These are phyloP conservation scores for Ceratosolen fusciceps DNA, from an alignment of 1,140 invertebrate species.

Conservation along the genomic window DNA sequence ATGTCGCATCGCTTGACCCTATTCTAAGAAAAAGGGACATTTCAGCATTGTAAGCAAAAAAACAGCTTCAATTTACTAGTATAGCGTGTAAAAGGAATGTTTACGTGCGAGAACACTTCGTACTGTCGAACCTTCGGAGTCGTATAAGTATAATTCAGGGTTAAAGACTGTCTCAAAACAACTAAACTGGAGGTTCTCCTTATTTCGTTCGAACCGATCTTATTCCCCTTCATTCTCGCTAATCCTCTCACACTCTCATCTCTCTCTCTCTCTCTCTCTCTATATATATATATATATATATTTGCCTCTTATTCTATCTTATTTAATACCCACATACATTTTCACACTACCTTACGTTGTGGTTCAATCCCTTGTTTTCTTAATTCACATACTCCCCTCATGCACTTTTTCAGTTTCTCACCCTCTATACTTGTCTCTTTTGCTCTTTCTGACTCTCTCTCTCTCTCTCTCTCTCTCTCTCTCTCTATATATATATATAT, in stretches of 20 bases:
- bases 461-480: neutral
- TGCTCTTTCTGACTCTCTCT: neutral
- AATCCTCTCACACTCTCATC: neutral
- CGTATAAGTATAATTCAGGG: neutral
- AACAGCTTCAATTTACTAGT: neutral
- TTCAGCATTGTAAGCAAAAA: neutral
- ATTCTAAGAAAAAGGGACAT: neutral
- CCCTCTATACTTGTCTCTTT: neutral
- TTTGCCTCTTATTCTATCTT: too few species aligned
- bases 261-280: slow-evolving; percentile 11
- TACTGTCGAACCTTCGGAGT: neutral
- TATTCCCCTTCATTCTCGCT: neutral
- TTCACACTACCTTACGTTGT: too few species aligned
- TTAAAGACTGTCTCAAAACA: neutral
- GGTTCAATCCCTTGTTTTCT: too few species aligned
- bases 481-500: neutral
- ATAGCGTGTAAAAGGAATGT: neutral
- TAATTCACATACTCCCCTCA: too few species aligned
- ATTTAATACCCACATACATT: too few species aligned
- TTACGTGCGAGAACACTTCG: neutral
- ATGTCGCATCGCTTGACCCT: neutral
- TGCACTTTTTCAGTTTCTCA: neutral
- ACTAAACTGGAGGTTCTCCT: neutral
- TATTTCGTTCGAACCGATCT: too few species aligned
- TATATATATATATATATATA: too few species aligned